Evolutionary conservation across 2,888 invertebrate genomes (phyloP), one percentile per base, ranked within the genome.

Genomic region (Leptopilina myrica): DNA sequence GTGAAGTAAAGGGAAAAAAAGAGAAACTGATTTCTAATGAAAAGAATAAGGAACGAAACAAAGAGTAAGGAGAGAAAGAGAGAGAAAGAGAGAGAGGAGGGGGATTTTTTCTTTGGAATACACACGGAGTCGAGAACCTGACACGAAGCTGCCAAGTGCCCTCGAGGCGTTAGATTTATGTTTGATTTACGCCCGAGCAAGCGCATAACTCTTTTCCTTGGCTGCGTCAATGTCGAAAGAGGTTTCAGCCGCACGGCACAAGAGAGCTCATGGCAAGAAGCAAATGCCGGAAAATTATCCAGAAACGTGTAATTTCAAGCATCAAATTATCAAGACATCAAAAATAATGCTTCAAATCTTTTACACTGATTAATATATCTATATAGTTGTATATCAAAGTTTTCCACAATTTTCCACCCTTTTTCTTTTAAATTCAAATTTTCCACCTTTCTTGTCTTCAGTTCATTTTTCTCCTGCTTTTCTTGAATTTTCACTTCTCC

Each of bases 161-260:
- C 78, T 79, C 76, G 79, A 81, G 77, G 81, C 79, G 79, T 76
- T 78, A 76, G 81, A 81, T 81, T 81, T 81, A 81, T 79, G 73
- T 81, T 81, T 81, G 81, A 81, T 81, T 81, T 81, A 81, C 79
- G 78, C 78, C 79, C 79, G 76, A 79, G 69, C 79, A 77, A 80
- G 79, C 81, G 81, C 79, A 78, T 81, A 79, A 79, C 79, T 81
- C 81, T 79, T 79, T 49, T 79, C 76, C 76, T 77, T 46, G 76
- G 78, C 78, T 62, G 65, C 79, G 77, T 79, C 80, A 76, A 80
- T 79, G 69, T 76, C 64, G 76, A 64, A 62, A 76, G 62, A 73
- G 33, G 73, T 56, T 73, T 33, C 53, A 53, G 56, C 53, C 56
- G 20, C 33, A 53, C 53, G 56, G 43, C 53, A 53, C 49, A 49